Base-by-base conservation (phyloP, 2,113 vertebrate species). In the Callocephalon fimbriatum region DNA sequence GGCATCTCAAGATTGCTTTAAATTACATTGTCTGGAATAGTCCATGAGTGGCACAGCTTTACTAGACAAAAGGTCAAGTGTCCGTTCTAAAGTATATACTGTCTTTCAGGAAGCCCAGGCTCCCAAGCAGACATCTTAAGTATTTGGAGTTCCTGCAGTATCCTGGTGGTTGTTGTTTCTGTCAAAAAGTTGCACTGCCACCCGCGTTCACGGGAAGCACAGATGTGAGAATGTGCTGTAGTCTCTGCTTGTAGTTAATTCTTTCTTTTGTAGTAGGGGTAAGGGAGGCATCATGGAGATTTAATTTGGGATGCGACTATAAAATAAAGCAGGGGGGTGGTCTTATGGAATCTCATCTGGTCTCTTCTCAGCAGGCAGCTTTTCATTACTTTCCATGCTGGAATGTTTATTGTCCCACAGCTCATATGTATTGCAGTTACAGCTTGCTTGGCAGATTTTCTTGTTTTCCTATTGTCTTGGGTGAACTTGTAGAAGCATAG, bases 351-450 rank as follows among this genome's bases (percentile, higher is more conserved):
- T 87, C 44, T 96, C 94, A 83, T 97, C 91, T 95, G 70, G 91
- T 85, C 86, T 94, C 66, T 96, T 86, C 95, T 92, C 95, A 91
- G 95, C 95, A 78, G 88, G 97, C 91, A 95, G 65, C 91, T 94
- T 97, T 91, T 97, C 92, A 97, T 95, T 96, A 93, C 93, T 95
- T 97, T 95, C 88, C 58, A 29, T 54, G 77, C 73, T 91, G 93
- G 86, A 94, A 91, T 94, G 94, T 96, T 96, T 95, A 87, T 91
- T 95, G 70, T 94, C 88, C 95, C 80, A 20, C 79, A 85, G 91
- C 74, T 96, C 58, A 7, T 62, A 26, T 78, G 86, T 72, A 70
- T 94, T 88, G 83, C 84, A 93, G 76, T 92, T 95, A 82, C 61
- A 89, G 91, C 76, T 95, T 94, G 73, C 77, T 94, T 88, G 81